Evolutionary conservation across 2,113 vertebrate genomes (phyloP).

Genomic region (Perognathus longimembris): DNA sequence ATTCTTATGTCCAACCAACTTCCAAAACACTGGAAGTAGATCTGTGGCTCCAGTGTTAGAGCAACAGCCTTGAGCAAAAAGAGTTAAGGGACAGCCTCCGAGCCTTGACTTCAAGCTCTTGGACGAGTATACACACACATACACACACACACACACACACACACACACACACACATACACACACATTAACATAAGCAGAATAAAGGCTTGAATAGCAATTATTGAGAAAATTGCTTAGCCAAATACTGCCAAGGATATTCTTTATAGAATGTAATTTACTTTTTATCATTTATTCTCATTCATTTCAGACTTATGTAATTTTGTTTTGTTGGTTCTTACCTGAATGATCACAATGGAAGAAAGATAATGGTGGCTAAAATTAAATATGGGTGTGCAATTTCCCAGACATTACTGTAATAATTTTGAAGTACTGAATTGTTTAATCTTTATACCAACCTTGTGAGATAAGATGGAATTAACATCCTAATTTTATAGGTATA

Average conservation of each 20-base stretch:
- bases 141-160: too few relatives aligned
- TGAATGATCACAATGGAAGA: not conserved
- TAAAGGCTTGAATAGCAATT: constrained; percentile 23
- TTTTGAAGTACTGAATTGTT: constrained; percentile 7
- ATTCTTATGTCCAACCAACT: too few relatives aligned
- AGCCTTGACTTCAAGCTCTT: too few relatives aligned
- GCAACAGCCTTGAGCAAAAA: too few relatives aligned
- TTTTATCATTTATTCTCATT: not conserved
- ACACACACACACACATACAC: too few relatives aligned
- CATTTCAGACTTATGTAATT: not conserved
- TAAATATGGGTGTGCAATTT: not conserved
- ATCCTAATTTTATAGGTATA: constrained; percentile 10
- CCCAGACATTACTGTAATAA: not conserved
- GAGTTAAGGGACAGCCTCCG: too few relatives aligned
- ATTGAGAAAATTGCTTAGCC: not conserved
- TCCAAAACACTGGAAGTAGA: too few relatives aligned
- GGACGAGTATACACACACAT: too few relatives aligned
- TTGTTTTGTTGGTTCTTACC: constrained; percentile 16
- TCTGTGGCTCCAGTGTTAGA: too few relatives aligned
- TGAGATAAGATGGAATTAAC: not conserved
- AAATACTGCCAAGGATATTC: not conserved
- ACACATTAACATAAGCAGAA: constrained; percentile 58
- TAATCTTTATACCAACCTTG: constrained; percentile 30
- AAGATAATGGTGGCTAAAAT: not conserved
- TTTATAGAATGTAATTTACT: constrained; percentile 13